Evolutionary conservation across 2,113 vertebrate species (phyloP).

Genomic region (Drymodes brunneopygia): DNA sequence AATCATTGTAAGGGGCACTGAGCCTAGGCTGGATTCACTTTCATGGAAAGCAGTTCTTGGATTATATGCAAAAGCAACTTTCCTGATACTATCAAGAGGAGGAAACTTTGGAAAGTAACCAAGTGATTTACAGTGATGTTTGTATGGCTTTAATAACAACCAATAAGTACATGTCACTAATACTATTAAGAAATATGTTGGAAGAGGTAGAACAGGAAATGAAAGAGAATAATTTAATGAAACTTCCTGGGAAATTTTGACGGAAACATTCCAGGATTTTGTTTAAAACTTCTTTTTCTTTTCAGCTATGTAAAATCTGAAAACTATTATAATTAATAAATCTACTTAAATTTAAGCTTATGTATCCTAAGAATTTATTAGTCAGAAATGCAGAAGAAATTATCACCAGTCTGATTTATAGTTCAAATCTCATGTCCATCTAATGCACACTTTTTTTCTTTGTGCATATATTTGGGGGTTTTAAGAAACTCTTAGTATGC

Average conservation of each 20-base stretch:
- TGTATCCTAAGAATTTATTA: not conserved
- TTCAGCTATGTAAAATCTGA: not conserved
- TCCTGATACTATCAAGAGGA: not conserved
- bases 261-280: not conserved
- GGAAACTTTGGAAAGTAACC: not conserved
- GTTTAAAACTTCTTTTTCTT: not conserved
- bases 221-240: not conserved
- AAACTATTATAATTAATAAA: not conserved
- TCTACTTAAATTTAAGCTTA: not conserved
- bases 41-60: not conserved
- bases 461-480: fast-evolving
- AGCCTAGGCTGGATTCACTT: not conserved
- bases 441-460: not conserved
- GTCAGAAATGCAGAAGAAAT: not conserved
- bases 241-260: not conserved
- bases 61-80: not conserved
- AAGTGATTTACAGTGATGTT: not conserved
- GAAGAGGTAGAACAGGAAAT: not conserved
- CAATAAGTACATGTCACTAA: not conserved
- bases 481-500: not conserved
- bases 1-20: not conserved
- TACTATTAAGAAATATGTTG: not conserved
- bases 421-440: not conserved
- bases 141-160: not conserved
- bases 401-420: not conserved